These are phyloP conservation scores for Rhodinocichla rosea DNA, from an alignment of 2,113 vertebrate species.

Conservation along the genomic window DNA sequence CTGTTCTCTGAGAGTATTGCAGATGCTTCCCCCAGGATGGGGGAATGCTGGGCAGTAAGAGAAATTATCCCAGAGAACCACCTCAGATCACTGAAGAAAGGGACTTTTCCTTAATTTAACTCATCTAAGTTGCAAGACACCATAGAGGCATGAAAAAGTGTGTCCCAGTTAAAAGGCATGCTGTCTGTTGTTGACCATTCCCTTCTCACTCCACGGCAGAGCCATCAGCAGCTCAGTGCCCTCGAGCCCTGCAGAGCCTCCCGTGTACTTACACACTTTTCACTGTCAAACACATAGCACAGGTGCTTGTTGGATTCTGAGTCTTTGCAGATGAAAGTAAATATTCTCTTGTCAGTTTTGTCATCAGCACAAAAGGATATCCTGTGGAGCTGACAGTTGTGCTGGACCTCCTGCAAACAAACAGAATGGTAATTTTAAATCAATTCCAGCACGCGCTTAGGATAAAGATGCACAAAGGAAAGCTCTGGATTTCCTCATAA, in stretches of 20 bases:
- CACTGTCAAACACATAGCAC: slow-evolving; percentile 98
- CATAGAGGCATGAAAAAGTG: neutral
- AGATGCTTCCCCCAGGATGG: neutral
- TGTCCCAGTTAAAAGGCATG: neutral
- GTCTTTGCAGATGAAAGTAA: slow-evolving; percentile 99
- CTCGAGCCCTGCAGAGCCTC: neutral
- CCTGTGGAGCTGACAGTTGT: slow-evolving; percentile 96
- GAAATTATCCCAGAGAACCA: neutral
- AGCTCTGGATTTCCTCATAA: neutral
- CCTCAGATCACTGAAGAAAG: neutral
- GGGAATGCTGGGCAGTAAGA: neutral
- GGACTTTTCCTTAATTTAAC: neutral
- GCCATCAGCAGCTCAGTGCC: neutral
- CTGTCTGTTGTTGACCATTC: neutral
- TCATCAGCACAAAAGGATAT: slow-evolving; percentile 99
- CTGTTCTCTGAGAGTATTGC: accelerated
- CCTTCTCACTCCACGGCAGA: neutral
- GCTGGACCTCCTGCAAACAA: slow-evolving; percentile 86
- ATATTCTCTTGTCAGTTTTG: slow-evolving; percentile 99
- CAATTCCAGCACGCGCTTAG: neutral
- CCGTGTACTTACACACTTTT: slow-evolving; percentile 94
- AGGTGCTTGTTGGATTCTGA: slow-evolving; percentile 97
- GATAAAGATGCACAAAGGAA: neutral
- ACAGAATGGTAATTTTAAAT: neutral
- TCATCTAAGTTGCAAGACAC: neutral